Evolutionary conservation across 2,888 invertebrate genomes (phyloP), one percentile per base, ranked within the genome.

Genomic region (Drosophila merina): DNA sequence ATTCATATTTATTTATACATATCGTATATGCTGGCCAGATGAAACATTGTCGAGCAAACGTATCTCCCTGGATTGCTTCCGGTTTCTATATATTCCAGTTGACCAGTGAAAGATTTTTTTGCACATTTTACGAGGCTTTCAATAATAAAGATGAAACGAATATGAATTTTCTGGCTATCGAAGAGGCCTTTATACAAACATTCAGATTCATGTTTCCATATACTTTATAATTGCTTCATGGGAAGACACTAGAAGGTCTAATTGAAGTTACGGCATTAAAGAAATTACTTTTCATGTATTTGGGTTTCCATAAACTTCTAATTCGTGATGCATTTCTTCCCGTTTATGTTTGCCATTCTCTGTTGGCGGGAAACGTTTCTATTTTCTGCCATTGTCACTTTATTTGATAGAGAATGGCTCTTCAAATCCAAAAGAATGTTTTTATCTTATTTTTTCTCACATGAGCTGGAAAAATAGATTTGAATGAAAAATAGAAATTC

Each of bases 1-100:
- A 44, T 36, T 50, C 47, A 56, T 56, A 63, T 62, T 62, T 71
- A 44, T 59, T 42, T 51, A 30, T 36, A 42, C n/a, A 38, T 30
- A 55, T 44, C n/a, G 14, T 50, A 50, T 55, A 30, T 25, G 36
- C n/a, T 10, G 51, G 30, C 38, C 36, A 20, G 52, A 58, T 62
- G 30, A 67, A 79, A 80, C 75, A 69, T 56, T 69, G 56, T 51
- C 63, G 25, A 58, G 47, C 66, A 81, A 75, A 75, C 26, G 69
- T 60, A 74, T 76, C 68, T 76, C 69, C 48, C 28, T 42, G 64
- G 33, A 74, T 68, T 64, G 56, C 58, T 62, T 66, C 31, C 68
- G 64, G 57, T 25, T 44, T 51, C 48, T 9, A 38, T 36, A 12
- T 48, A 28, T 36, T 38, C 20, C 14, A 14, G 14, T 1, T 14